These are phyloP conservation scores for Ornithoptera priamus DNA, from an alignment of 2,888 invertebrate species.

Conservation along the genomic window DNA sequence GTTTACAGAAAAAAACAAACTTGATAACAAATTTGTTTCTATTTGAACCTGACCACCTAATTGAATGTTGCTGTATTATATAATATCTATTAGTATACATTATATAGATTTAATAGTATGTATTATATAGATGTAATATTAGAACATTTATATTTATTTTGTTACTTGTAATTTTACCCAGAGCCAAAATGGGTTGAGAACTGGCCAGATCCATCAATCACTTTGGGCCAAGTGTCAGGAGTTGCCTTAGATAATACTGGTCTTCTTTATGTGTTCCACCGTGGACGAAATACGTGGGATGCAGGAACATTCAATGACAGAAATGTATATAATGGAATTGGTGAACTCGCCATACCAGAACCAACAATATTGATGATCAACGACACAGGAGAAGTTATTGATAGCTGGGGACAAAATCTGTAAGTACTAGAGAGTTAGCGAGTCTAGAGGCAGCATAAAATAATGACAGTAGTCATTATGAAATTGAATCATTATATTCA, in stretches of 20 bases:
- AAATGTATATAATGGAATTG: constrained; percentile 78
- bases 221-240: constrained; percentile 89
- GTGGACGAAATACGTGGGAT: constrained; percentile 85
- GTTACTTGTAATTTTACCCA: constrained; percentile 39
- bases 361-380: constrained; percentile 84
- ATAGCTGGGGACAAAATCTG: constrained; percentile 86
- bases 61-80: no score
- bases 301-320: constrained; percentile 77
- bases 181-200: constrained; percentile 76
- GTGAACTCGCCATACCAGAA: constrained; percentile 80
- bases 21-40: no score
- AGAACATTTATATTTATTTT: no score
- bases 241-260: constrained; percentile 88
- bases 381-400: constrained; percentile 80
- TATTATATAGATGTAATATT: neutral
- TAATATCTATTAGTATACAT: no score
- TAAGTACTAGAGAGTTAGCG: constrained; percentile 59
- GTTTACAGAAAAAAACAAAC: no score
- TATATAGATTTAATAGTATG: no score
- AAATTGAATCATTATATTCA: no score
- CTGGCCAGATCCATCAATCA: constrained; percentile 78
- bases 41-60: no score
- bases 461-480: neutral
- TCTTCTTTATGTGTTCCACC: constrained; percentile 89
- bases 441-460: neutral